phyloP scores from a whole-genome alignment of 2,888 invertebrate genomes.

The Aphodius sticticus region DNA sequence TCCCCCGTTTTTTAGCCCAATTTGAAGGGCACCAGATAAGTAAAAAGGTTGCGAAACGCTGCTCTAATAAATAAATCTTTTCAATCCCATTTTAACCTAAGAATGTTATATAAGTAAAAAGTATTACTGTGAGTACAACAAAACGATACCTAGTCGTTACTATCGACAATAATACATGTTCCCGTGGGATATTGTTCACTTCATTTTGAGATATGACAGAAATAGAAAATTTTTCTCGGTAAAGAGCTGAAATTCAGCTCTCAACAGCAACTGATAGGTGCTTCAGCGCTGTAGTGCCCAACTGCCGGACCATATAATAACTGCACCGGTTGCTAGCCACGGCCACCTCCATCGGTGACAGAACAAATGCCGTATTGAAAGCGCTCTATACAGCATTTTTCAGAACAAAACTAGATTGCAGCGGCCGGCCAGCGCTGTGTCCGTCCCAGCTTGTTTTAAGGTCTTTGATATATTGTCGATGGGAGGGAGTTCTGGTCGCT shows the following conservation, averaged over 20 bases:
- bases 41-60: too few relatives aligned
- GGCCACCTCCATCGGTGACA: background rate
- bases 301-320: background rate
- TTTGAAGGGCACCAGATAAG: too few relatives aligned
- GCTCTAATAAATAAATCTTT: too few relatives aligned
- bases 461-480: background rate
- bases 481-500: background rate
- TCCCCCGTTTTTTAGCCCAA: too few relatives aligned
- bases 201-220: background rate
- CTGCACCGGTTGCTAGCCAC: background rate
- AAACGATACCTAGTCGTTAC: background rate
- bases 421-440: background rate
- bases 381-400: background rate
- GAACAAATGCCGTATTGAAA: slow-evolving; percentile 4
- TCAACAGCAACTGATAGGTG: background rate
- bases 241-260: background rate
- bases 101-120: too few relatives aligned
- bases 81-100: too few relatives aligned
- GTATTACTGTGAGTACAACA: too few relatives aligned
- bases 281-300: background rate
- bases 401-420: background rate
- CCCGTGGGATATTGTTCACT: background rate
- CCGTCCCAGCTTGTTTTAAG: background rate
- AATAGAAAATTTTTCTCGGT: background rate
- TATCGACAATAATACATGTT: background rate